These are phyloP conservation scores for Bungarus multicinctus DNA, from an alignment of 2,113 vertebrate genomes.

Conservation along the genomic window DNA sequence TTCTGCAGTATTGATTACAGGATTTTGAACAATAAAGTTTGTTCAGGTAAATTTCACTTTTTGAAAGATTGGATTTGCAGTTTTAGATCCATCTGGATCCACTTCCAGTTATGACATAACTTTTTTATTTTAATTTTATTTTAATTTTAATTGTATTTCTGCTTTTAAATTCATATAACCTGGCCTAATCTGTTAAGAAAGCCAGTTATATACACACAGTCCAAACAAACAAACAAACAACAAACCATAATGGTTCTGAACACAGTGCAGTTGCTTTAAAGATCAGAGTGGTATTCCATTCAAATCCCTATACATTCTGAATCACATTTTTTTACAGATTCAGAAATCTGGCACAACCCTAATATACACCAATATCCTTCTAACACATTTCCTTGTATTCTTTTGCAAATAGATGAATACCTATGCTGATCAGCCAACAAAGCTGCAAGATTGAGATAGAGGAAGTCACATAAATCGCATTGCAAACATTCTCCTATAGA, in stretches of 20 bases:
- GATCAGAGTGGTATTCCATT: neutral
- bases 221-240: too few species aligned
- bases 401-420: neutral
- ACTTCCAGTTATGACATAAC: neutral
- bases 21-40: neutral
- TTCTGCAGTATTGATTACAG: neutral
- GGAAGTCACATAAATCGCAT: neutral
- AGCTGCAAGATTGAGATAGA: neutral
- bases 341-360: neutral
- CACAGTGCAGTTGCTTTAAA: neutral
- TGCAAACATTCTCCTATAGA: neutral
- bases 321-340: neutral
- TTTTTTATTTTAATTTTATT: neutral
- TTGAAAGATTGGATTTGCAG: neutral
- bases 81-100: neutral
- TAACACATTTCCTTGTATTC: neutral
- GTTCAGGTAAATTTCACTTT: neutral
- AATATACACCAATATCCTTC: neutral
- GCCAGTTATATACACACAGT: neutral
- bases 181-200: neutral
- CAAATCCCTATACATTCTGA: neutral
- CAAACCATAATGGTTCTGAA: neutral
- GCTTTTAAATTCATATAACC: neutral
- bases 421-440: neutral
- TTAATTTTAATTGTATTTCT: neutral